These are phyloP conservation scores for Allophyes oxyacanthae DNA, from an alignment of 2,888 invertebrate species.

Conservation along the genomic window DNA sequence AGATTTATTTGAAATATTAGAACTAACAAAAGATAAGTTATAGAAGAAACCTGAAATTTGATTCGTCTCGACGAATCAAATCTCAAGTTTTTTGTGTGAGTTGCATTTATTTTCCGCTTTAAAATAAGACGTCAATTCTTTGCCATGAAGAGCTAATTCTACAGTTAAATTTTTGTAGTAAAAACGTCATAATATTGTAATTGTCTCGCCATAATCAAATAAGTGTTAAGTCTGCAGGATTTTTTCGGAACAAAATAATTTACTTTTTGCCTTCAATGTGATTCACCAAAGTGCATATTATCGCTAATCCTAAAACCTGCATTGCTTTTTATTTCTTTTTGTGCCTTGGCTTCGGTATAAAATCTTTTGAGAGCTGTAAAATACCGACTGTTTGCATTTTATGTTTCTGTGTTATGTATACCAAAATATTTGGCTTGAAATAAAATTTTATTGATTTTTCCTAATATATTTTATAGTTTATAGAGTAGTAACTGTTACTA, in stretches of 20 bases:
- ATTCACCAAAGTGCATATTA: constrained; percentile 57
- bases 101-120: neutral
- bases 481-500: too few species aligned
- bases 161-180: neutral
- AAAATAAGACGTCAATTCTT: constrained; percentile 1
- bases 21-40: neutral
- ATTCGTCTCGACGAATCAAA: too few species aligned
- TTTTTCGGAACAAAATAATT: constrained; percentile 28
- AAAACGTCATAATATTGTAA: constrained; percentile 26
- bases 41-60: too few species aligned
- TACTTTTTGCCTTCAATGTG: constrained; percentile 43
- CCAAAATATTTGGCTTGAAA: constrained; percentile 1
- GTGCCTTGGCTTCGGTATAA: constrained; percentile 29
- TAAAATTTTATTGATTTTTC: neutral
- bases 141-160: constrained; percentile 9
- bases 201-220: constrained; percentile 28
- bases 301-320: constrained; percentile 48
- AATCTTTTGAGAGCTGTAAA: constrained; percentile 34
- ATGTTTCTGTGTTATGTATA: constrained; percentile 8
- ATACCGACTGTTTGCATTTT: constrained; percentile 28
- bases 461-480: too few species aligned
- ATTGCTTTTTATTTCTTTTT: constrained; percentile 36
- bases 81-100: neutral
- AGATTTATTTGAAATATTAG: neutral
- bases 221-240: neutral